These are phyloP conservation scores for Trichopria drosophilae DNA, from an alignment of 2,888 invertebrate genomes.

Conservation along the genomic window DNA sequence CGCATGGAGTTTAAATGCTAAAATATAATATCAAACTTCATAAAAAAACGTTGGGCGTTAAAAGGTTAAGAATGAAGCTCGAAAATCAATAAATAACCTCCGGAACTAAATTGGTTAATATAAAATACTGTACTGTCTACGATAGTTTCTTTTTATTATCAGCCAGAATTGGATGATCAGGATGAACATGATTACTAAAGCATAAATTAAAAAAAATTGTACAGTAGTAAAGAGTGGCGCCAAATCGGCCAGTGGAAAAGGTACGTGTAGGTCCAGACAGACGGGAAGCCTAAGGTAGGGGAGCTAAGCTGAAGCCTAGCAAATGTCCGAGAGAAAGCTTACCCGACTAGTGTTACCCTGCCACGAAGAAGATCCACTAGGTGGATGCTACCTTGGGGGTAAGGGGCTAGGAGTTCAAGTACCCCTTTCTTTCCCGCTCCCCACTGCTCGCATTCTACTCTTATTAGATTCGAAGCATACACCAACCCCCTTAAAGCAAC, in stretches of 20 bases:
- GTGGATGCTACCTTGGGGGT: constrained; percentile 32
- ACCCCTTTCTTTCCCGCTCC: constrained; percentile 29
- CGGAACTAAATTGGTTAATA: too few species aligned
- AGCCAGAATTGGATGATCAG: too few species aligned
- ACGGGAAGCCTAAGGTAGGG: constrained; percentile 51
- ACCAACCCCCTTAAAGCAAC: background rate
- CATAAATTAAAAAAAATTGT: background rate
- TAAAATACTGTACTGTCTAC: too few species aligned
- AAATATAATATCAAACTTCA: too few species aligned
- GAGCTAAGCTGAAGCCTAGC: constrained; percentile 55
- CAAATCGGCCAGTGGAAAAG: constrained; percentile 37
- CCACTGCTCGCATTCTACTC: constrained; percentile 48
- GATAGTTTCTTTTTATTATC: too few species aligned
- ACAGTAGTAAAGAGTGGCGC: constrained; percentile 20
- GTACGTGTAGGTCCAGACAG: constrained; percentile 42
- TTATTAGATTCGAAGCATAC: constrained; percentile 43
- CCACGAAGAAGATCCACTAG: constrained; percentile 21
- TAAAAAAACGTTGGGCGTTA: too few species aligned
- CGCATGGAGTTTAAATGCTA: too few species aligned
- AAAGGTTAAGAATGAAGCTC: too few species aligned
- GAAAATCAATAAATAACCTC: too few species aligned
- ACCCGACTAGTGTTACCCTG: constrained; percentile 57
- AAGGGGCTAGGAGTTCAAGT: constrained; percentile 25
- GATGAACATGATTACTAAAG: constrained; percentile 3
- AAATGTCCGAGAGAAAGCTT: constrained; percentile 54